phyloP scores from a whole-genome alignment of 1,140 invertebrate species.

The Gryllus bimaculatus region DNA sequence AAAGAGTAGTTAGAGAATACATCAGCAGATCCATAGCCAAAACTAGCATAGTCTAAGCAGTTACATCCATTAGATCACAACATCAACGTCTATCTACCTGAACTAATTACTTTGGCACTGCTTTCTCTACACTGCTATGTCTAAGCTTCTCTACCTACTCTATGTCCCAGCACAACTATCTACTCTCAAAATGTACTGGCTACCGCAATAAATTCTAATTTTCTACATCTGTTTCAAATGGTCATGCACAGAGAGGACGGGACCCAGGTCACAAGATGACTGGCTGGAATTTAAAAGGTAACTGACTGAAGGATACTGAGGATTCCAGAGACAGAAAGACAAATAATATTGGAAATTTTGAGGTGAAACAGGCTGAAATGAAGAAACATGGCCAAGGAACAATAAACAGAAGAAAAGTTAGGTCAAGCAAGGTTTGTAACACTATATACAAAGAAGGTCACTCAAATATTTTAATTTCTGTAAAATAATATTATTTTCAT shows the following conservation, averaged over 20 bases:
- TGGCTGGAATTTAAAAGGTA: not conserved
- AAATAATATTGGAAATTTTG: not conserved
- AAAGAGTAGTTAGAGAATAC: slow-evolving; percentile 6
- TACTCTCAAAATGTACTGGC: not conserved
- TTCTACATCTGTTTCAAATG: not conserved
- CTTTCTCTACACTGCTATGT: not conserved
- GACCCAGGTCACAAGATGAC: not conserved
- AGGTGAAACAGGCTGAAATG: not conserved
- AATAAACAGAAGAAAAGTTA: not conserved
- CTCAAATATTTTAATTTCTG: too few species aligned
- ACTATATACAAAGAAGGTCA: not conserved
- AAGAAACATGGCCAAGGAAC: not conserved
- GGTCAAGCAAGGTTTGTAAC: not conserved
- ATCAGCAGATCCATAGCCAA: not conserved
- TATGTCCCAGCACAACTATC: not conserved
- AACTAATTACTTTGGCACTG: not conserved
- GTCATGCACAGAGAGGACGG: not conserved
- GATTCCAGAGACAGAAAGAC: not conserved
- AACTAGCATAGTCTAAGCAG: not conserved
- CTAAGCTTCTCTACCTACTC: not conserved
- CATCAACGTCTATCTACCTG: not conserved
- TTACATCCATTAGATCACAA: not conserved
- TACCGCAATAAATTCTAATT: not conserved
- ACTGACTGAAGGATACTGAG: not conserved
- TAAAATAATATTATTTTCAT: not conserved